Evolutionary conservation across 2,113 vertebrate species (phyloP).

Genomic region (Leptocoma aspasia): DNA sequence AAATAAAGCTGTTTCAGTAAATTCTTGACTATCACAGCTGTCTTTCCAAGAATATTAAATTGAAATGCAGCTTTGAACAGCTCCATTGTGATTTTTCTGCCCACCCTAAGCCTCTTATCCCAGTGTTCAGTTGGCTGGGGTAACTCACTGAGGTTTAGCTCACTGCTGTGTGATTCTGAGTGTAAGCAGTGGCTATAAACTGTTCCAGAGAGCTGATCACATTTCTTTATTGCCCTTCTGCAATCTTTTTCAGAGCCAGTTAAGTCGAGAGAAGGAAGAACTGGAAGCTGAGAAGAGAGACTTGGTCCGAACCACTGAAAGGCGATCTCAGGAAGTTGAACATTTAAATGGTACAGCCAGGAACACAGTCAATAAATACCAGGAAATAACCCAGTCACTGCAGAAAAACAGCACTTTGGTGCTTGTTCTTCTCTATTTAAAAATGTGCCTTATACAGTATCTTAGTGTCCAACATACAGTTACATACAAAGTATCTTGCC

Average conservation of each 20-base stretch:
- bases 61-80: not conserved
- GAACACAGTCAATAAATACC: not conserved
- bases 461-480: not conserved
- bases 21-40: not conserved
- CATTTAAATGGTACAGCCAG: slow-evolving; percentile 84
- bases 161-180: not conserved
- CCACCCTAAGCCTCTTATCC: not conserved
- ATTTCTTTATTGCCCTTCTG: not conserved
- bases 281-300: slow-evolving; percentile 93
- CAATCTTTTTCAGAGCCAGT: slow-evolving; percentile 71
- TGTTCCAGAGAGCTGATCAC: not conserved
- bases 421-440: not conserved
- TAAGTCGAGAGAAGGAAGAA: slow-evolving; percentile 87
- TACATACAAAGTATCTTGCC: not conserved
- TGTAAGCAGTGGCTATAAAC: not conserved
- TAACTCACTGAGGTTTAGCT: not conserved
- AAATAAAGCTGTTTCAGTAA: not conserved
- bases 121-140: not conserved
- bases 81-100: not conserved
- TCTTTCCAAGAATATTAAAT: not conserved
- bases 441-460: not conserved
- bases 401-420: not conserved
- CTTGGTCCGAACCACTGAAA: slow-evolving; percentile 87
- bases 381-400: not conserved
- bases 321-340: slow-evolving; percentile 86